Evolutionary conservation across 2,888 invertebrate species (phyloP).

Genomic region (Lamproptera curius): DNA sequence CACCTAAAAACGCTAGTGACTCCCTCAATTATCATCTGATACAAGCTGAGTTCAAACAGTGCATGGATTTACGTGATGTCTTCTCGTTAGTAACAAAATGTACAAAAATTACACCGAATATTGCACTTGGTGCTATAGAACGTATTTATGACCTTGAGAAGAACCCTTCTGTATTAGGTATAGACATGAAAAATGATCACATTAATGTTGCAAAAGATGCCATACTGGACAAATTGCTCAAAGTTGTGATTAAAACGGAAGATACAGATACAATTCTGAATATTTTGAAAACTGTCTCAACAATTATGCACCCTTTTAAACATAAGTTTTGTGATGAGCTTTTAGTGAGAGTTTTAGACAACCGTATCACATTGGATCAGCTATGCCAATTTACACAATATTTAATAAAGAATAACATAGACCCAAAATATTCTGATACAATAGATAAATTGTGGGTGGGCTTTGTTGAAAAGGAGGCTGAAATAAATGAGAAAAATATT

Average conservation of each 20-base stretch:
- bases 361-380: slow-evolving; percentile 76
- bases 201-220: slow-evolving; percentile 63
- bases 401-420: slow-evolving; percentile 66
- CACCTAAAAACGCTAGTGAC: slow-evolving; percentile 37
- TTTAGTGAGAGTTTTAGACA: slow-evolving; percentile 78
- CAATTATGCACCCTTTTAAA: slow-evolving; percentile 61
- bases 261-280: slow-evolving; percentile 68
- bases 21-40: slow-evolving; percentile 57
- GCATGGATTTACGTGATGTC: slow-evolving; percentile 60
- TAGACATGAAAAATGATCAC: slow-evolving; percentile 43
- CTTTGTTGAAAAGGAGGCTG: slow-evolving; percentile 74
- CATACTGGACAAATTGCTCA: slow-evolving; percentile 64
- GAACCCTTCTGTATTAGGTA: slow-evolving; percentile 35
- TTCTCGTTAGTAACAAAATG: slow-evolving; percentile 68
- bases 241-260: slow-evolving; percentile 65
- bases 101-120: slow-evolving; percentile 69
- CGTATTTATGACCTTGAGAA: slow-evolving; percentile 65
- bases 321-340: slow-evolving; percentile 80
- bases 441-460: slow-evolving; percentile 84
- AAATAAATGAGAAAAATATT: slow-evolving; percentile 78
- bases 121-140: slow-evolving; percentile 70
- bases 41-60: slow-evolving; percentile 66
- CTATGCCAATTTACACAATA: slow-evolving; percentile 78
- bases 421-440: slow-evolving; percentile 66
- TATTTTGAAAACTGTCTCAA: slow-evolving; percentile 55